Conservation (phyloP, 2,888 invertebrate species). For the Conchocele bisecta region DNA sequence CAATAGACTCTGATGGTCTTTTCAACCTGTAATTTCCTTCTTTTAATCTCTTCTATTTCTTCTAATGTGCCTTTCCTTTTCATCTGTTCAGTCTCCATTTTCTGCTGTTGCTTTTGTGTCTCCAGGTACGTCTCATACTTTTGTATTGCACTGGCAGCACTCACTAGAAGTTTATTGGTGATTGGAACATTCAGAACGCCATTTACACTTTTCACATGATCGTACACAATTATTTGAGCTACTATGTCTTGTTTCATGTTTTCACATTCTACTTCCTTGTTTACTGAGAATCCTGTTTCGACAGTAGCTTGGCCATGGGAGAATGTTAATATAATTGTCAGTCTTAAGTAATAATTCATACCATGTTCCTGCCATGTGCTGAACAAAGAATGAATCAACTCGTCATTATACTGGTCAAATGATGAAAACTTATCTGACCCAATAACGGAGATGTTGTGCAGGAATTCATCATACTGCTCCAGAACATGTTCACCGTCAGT, state of each 20-base stretch:
- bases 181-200: constrained; percentile 8
- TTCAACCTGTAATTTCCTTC: not conserved
- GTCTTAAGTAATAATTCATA: not conserved
- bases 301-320: constrained; percentile 7
- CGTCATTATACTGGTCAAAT: constrained; percentile 17
- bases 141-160: constrained; percentile 9
- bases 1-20: not conserved
- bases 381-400: constrained; percentile 7
- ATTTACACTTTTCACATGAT: constrained; percentile 1
- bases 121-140: constrained; percentile 16
- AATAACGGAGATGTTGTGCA: not conserved
- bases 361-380: not conserved
- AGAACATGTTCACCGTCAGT: constrained; percentile 3
- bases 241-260: constrained; percentile 11
- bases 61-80: not conserved
- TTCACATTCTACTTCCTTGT: constrained; percentile 10
- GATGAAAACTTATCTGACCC: not conserved
- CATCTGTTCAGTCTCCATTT: not conserved
- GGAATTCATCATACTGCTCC: constrained; percentile 13
- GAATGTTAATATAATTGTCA: not conserved
- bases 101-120: not conserved
- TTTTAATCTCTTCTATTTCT: not conserved
- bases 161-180: constrained; percentile 5
- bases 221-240: constrained; percentile 1
- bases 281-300: constrained; percentile 4